Percentiles rank a stretch among this genome's conserved stretches.
Conservation (phyloP, 1,140 invertebrate genomes). For the Anastrepha obliqua region DNA sequence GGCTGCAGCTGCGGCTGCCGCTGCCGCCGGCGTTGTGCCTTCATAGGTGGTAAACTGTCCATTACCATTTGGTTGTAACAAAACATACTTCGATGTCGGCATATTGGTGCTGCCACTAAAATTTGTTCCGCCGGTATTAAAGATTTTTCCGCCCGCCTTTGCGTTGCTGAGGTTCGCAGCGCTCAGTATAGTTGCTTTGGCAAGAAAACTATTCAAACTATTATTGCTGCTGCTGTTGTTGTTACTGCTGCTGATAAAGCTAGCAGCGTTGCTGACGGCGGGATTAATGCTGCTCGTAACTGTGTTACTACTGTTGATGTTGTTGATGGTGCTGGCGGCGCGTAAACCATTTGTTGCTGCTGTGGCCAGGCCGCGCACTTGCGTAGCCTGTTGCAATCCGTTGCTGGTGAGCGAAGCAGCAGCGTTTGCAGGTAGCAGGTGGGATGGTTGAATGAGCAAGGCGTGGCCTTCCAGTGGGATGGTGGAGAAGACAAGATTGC, state of each 20-base stretch:
- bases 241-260: conserved; percentile 27
- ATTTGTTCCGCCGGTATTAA: conserved; percentile 13
- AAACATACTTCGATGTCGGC: conserved; percentile 69
- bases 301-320: background rate
- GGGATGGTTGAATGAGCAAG: conserved; percentile 54
- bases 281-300: conserved; percentile 1
- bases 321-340: background rate
- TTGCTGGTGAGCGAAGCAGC: conserved; percentile 25
- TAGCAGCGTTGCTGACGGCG: conserved; percentile 2
- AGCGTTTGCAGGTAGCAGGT: conserved; percentile 33
- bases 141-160: conserved; percentile 41
- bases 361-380: conserved; percentile 11
- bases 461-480: conserved; percentile 56
- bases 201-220: conserved; percentile 28
- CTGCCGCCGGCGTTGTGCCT: conserved; percentile 56
- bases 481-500: conserved; percentile 58
- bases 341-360: conserved; percentile 54
- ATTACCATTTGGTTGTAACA: conserved; percentile 67
- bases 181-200: conserved; percentile 43
- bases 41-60: conserved; percentile 67
- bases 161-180: conserved; percentile 41
- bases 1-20: conserved; percentile 54
- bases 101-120: conserved; percentile 53
- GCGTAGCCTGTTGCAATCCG: conserved; percentile 19
- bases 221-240: conserved; percentile 44